Conservation (phyloP, 2,113 vertebrate genomes). For the Rhineura floridana region DNA sequence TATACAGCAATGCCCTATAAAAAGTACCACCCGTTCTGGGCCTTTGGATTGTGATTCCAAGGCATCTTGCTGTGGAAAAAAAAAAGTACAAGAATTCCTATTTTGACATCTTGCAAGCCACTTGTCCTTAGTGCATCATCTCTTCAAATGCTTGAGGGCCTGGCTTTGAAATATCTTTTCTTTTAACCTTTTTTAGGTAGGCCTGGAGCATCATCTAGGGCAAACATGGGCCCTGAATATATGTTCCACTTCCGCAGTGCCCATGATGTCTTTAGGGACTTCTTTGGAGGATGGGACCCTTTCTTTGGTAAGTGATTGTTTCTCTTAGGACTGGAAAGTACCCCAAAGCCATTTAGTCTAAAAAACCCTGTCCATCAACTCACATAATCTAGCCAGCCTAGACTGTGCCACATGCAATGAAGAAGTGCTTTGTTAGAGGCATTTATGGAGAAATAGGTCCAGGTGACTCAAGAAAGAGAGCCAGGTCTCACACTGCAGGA, state of each 20-base stretch:
- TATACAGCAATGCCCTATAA: background rate
- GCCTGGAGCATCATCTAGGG: slow-evolving; percentile 45
- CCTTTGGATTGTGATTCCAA: background rate
- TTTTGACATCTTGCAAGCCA: background rate
- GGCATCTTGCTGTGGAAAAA: background rate
- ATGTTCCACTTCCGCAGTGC: slow-evolving; percentile 91
- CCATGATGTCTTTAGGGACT: slow-evolving; percentile 90
- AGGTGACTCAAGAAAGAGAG: background rate
- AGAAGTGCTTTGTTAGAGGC: background rate
- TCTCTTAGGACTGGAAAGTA: background rate
- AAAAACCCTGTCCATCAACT: background rate
- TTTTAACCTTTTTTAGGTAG: slow-evolving; percentile 52
- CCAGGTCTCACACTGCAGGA: background rate
- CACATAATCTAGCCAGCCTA: background rate
- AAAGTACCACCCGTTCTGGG: background rate
- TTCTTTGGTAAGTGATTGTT: slow-evolving; percentile 84
- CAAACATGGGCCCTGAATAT: slow-evolving; percentile 66
- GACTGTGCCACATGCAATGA: background rate
- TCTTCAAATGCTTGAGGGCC: background rate
- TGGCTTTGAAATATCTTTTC: background rate
- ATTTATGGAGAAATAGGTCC: background rate
- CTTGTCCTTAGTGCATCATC: background rate
- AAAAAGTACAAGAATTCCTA: background rate
- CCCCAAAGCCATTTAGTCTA: background rate
- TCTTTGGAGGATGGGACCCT: slow-evolving; percentile 87